A percentile compares a stretch with the other conserved stretches of the same genome.
phyloP scores from a whole-genome alignment of 1,140 invertebrate genomes.

The Brachionus rubens region DNA sequence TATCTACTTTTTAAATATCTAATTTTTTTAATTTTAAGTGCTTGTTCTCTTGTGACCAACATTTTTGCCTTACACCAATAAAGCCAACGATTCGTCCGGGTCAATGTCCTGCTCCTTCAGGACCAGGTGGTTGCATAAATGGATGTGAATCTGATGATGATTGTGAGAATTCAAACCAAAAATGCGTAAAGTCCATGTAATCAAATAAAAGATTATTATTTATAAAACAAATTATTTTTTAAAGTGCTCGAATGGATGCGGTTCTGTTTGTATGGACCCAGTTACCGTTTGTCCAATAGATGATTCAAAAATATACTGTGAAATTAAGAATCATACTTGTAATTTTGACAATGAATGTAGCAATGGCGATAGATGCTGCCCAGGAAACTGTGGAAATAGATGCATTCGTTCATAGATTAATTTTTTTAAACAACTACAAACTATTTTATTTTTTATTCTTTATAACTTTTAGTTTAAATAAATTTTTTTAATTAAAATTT shows the following conservation, averaged over 20 bases:
- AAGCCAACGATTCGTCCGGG: not conserved
- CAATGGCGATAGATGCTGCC: not conserved
- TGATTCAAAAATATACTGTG: not conserved
- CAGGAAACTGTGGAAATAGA: not conserved
- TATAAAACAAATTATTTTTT: not conserved
- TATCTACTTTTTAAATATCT: not conserved
- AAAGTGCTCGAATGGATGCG: constrained; percentile 26
- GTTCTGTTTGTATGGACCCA: not conserved
- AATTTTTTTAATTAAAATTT: not conserved
- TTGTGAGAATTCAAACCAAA: not conserved
- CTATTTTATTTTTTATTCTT: not conserved
- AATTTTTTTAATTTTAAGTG: not conserved
- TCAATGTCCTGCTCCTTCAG: not conserved
- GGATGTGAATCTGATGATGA: constrained; percentile 15
- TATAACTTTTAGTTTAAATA: not conserved
- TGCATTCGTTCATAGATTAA: not conserved
- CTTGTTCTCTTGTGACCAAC: not conserved
- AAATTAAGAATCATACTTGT: not conserved
- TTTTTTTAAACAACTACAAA: no score
- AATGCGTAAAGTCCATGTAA: constrained; percentile 1
- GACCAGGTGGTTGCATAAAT: not conserved
- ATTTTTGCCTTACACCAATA: not conserved
- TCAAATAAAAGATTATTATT: not conserved
- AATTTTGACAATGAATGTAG: not conserved
- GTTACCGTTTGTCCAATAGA: constrained; percentile 19